Conservation (phyloP, 2,113 vertebrate species). For the Leucopsar rothschildi region DNA sequence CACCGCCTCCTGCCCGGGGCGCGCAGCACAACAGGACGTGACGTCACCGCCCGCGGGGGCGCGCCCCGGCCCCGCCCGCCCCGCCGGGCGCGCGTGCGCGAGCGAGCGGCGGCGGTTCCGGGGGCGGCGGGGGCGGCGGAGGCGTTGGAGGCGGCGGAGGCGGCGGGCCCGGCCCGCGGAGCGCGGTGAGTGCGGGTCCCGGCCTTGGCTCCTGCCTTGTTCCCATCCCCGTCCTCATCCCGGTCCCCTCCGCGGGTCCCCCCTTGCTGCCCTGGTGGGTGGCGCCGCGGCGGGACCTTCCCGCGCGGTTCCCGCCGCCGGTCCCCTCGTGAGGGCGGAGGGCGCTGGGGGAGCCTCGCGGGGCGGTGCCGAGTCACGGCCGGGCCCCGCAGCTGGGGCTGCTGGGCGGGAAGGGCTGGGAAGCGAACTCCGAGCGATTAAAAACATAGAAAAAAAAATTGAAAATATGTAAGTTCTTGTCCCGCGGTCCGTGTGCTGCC, state of each 20-base stretch:
- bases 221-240: neutral
- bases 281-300: neutral
- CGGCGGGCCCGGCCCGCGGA: neutral
- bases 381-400: neutral
- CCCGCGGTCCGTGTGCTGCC: neutral
- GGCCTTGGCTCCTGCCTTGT: accelerated
- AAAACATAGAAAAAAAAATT: accelerated
- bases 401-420: neutral
- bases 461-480: accelerated
- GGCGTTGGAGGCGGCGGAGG: neutral
- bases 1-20: too few relatives aligned
- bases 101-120: too few relatives aligned
- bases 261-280: too few relatives aligned
- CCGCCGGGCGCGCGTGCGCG: too few relatives aligned
- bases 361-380: neutral
- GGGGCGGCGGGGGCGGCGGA: too few relatives aligned
- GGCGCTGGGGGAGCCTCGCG: neutral
- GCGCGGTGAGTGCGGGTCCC: neutral
- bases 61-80: too few relatives aligned
- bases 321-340: neutral
- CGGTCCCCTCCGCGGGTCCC: accelerated
- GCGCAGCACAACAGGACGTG: too few relatives aligned
- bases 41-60: too few relatives aligned
- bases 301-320: neutral
- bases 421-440: too few relatives aligned